Evolutionary conservation across 2,113 vertebrate genomes (phyloP).

Genomic region (Platysternon megacephalum): DNA sequence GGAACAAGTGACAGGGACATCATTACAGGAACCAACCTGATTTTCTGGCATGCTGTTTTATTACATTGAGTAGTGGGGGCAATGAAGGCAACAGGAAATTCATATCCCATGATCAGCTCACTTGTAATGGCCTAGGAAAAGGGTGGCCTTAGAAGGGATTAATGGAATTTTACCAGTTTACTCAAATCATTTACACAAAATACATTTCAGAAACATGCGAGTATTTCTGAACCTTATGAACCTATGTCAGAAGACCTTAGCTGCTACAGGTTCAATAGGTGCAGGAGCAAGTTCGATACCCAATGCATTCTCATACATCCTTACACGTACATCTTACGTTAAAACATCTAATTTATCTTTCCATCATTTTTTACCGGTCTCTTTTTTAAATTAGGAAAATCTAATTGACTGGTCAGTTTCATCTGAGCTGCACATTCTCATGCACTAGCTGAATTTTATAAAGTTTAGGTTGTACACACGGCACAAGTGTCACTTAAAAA

Average conservation of each 20-base stretch:
- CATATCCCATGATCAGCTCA: background rate
- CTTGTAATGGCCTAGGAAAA: background rate
- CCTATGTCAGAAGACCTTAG: background rate
- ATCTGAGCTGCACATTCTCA: background rate
- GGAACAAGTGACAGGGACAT: background rate
- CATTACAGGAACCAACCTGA: background rate
- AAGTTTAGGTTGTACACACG: background rate
- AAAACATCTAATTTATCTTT: background rate
- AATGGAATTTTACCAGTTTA: slow-evolving; percentile 35
- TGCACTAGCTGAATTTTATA: too few species aligned
- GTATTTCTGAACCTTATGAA: background rate
- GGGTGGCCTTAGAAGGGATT: background rate
- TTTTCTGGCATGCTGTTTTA: background rate
- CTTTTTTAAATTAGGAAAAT: background rate
- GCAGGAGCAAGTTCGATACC: accelerated
- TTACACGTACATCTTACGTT: accelerated
- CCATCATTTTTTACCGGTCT: background rate
- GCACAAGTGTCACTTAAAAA: background rate
- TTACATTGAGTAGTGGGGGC: background rate
- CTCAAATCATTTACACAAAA: background rate
- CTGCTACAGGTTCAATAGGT: accelerated
- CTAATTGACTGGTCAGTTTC: background rate
- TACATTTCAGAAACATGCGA: accelerated
- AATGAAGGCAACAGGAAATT: slow-evolving; percentile 26
- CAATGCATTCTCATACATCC: accelerated